Evolutionary conservation across 2,797 vertebrate genomes (phyloP).

Genomic region (Notolepis coatsorum): DNA sequence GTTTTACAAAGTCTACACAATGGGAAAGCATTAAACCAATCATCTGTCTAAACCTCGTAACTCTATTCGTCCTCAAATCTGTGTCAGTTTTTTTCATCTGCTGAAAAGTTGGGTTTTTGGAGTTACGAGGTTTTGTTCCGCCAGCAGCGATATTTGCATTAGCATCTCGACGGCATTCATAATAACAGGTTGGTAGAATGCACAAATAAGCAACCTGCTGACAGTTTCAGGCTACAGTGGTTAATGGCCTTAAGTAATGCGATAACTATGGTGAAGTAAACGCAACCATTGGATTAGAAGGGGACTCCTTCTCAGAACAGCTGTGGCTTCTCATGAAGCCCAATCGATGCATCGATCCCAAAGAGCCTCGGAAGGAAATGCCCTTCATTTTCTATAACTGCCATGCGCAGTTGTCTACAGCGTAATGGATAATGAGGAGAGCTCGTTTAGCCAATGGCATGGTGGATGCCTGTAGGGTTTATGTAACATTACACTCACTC

Average conservation of each 20-base stretch:
- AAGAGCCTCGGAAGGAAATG: slow-evolving; percentile 11
- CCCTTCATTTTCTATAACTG: slow-evolving; percentile 16
- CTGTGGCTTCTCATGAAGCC: not conserved
- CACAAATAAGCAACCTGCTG: not conserved
- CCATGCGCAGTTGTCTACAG: slow-evolving; percentile 32
- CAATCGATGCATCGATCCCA: slow-evolving; percentile 10
- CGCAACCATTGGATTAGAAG: not conserved
- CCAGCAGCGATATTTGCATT: slow-evolving; percentile 19
- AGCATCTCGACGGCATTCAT: slow-evolving; percentile 20
- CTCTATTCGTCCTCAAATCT: no score
- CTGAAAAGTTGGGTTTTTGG: no score
- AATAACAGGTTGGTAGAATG: slow-evolving; percentile 8
- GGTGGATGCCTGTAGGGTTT: slow-evolving; percentile 61
- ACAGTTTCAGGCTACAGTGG: slow-evolving; percentile 15
- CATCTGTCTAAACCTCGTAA: no score
- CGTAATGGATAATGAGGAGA: slow-evolving; percentile 54
- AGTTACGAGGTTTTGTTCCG: no score
- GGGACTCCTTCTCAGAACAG: not conserved
- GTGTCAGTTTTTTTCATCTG: no score
- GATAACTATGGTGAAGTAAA: not conserved
- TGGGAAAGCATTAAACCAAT: no score
- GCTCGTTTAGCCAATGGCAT: slow-evolving; percentile 64
- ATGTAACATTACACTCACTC: slow-evolving; percentile 69
- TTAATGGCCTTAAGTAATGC: no score
- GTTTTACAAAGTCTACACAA: no score